phyloP scores from a whole-genome alignment of 1,140 invertebrate species.

The Wiebesia pumilae region DNA sequence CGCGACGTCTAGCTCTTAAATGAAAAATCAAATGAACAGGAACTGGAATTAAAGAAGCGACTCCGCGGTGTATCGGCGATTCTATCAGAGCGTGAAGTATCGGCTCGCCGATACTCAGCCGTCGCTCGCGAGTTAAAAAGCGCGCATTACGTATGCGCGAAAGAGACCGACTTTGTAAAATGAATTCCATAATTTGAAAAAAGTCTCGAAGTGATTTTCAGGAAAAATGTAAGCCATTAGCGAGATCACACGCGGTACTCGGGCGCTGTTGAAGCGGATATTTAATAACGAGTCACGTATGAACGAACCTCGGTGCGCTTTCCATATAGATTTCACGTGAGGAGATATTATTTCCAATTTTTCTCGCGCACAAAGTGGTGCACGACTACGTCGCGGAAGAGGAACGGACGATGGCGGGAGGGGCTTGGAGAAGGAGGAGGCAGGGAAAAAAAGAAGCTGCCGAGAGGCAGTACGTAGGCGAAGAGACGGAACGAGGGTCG shows the following conservation, averaged over 20 bases:
- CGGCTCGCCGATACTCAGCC: neutral
- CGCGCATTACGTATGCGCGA: neutral
- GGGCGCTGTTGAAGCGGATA: conserved; percentile 41
- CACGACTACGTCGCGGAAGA: conserved; percentile 46
- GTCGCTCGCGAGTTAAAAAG: no score
- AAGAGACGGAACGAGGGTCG: conserved; percentile 48
- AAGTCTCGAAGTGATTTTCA: conserved; percentile 10
- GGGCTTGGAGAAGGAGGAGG: neutral
- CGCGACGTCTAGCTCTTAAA: no score
- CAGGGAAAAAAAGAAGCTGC: conserved; percentile 42
- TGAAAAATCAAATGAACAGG: no score
- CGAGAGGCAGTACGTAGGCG: neutral
- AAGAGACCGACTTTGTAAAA: neutral
- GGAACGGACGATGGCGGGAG: neutral
- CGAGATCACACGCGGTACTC: conserved; percentile 31
- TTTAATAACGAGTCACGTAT: conserved; percentile 56
- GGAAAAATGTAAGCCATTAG: conserved; percentile 48
- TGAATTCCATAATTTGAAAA: conserved; percentile 20
- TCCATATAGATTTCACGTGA: conserved; percentile 55
- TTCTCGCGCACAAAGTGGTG: conserved; percentile 67
- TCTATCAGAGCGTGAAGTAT: neutral
- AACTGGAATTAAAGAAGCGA: no score
- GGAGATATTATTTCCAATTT: conserved; percentile 69
- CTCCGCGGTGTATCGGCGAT: neutral
- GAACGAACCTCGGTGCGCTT: conserved; percentile 49